Evolutionary conservation across 1,140 invertebrate species (phyloP).

Genomic region (Euglossa dilemma): DNA sequence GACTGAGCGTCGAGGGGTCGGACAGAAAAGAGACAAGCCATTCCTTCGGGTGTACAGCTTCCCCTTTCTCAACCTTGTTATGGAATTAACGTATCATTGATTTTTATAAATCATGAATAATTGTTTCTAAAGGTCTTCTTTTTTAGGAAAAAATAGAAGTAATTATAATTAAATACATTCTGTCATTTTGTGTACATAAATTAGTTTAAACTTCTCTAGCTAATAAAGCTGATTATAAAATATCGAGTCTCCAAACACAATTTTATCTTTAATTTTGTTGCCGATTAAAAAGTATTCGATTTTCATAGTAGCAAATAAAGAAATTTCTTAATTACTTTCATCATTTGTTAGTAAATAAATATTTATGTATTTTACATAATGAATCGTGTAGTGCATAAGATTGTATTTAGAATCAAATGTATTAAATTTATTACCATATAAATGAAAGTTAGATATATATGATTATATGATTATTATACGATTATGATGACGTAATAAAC

Average conservation of each 20-base stretch:
- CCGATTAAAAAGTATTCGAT: neutral
- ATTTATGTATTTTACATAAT: neutral
- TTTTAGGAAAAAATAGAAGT: neutral
- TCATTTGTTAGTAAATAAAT: no score
- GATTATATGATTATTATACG: no score
- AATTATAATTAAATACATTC: neutral
- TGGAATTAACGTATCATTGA: constrained; percentile 36
- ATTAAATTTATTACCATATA: neutral
- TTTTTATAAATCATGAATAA: neutral
- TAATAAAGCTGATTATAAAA: neutral
- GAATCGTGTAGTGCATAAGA: neutral
- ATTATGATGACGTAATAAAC: no score
- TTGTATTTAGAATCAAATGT: neutral
- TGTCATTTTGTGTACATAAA: neutral
- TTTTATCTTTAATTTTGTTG: neutral
- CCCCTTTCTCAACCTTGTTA: constrained; percentile 78
- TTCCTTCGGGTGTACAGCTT: constrained; percentile 77
- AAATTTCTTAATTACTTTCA: neutral
- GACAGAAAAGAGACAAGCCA: constrained; percentile 69
- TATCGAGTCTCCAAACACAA: neutral
- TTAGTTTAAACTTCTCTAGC: neutral
- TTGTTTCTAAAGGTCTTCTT: neutral
- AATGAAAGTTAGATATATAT: no score
- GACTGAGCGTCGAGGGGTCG: constrained; percentile 68
- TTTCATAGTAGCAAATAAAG: neutral